A percentile compares a stretch with the other conserved stretches of the same genome.
Conservation (phyloP, 2,888 invertebrate genomes). For the Drosophila nigricruria region DNA sequence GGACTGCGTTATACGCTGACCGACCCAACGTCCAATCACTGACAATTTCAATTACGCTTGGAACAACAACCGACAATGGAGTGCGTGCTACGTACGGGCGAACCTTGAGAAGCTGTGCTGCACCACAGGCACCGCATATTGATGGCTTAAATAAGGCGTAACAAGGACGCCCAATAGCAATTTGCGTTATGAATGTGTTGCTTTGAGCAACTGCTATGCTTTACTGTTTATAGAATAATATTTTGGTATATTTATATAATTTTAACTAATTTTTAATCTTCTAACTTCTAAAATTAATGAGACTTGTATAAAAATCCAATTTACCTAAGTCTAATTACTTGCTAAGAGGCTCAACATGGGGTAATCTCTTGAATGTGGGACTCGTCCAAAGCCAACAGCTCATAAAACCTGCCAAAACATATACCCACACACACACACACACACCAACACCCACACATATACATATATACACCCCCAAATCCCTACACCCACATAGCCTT, state of each 20-base stretch:
- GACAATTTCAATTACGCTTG: conserved; percentile 52
- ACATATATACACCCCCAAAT: background rate
- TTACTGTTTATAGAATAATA: too few species aligned
- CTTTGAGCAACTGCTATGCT: background rate
- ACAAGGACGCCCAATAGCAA: background rate
- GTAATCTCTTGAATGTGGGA: conserved; percentile 50
- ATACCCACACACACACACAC: background rate
- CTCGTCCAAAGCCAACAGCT: conserved; percentile 24
- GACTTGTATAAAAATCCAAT: background rate
- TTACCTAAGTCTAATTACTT: conserved; percentile 21
- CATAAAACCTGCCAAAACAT: conserved; percentile 34
- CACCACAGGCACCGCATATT: conserved; percentile 12
- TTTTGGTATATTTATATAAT: background rate
- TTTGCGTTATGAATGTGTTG: conserved; percentile 6
- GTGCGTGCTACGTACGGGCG: background rate
- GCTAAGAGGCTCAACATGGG: conserved; percentile 31
- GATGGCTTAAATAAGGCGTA: conserved; percentile 28
- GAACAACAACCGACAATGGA: conserved; percentile 35
- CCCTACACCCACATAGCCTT: conserved; percentile 28
- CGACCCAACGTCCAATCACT: conserved; percentile 2
- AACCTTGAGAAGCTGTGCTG: background rate
- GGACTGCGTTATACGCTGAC: conserved; percentile 25
- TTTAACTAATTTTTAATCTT: too few species aligned
- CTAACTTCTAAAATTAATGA: too few species aligned
- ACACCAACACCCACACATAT: background rate